Percentiles rank a stretch among this genome's conserved stretches.
Conservation (phyloP, 1,140 invertebrate species). For the Bombyx mandarina region DNA sequence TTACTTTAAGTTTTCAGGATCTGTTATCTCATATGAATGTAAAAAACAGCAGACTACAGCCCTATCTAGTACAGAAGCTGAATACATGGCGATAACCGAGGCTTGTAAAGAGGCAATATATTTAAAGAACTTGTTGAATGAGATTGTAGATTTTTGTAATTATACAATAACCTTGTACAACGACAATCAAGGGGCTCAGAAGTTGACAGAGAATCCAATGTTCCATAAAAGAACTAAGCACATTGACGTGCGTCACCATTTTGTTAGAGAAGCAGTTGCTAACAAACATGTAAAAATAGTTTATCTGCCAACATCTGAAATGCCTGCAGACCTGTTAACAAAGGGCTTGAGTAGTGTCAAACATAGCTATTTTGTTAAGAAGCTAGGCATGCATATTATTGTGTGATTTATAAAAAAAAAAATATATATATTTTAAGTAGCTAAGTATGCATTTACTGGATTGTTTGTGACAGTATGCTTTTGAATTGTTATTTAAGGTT, state of each 20-base stretch:
- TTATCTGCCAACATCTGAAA: no score
- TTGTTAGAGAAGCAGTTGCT: slow-evolving; percentile 2
- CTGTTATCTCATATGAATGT: background rate
- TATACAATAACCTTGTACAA: background rate
- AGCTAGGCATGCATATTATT: no score
- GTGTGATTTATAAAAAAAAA: no score
- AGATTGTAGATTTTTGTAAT: background rate
- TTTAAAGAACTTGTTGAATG: background rate
- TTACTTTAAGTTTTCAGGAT: slow-evolving; percentile 1
- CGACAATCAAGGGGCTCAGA: background rate
- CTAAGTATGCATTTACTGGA: no score
- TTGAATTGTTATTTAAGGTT: no score
- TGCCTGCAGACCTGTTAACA: no score
- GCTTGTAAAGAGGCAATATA: slow-evolving; percentile 1
- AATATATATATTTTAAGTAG: no score
- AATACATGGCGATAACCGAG: background rate
- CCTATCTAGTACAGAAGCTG: background rate
- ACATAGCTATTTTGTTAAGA: no score
- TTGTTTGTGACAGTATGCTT: no score
- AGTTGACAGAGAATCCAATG: background rate
- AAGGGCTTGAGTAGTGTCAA: no score
- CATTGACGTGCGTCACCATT: slow-evolving; percentile 1
- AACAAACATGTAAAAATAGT: no score
- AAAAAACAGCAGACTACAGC: slow-evolving; percentile 1
- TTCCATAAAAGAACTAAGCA: slow-evolving; percentile 2